Percentiles rank a stretch among this genome's conserved stretches.
Conservation (phyloP, 2,888 invertebrate species). For the Caenorhabditis angaria region DNA sequence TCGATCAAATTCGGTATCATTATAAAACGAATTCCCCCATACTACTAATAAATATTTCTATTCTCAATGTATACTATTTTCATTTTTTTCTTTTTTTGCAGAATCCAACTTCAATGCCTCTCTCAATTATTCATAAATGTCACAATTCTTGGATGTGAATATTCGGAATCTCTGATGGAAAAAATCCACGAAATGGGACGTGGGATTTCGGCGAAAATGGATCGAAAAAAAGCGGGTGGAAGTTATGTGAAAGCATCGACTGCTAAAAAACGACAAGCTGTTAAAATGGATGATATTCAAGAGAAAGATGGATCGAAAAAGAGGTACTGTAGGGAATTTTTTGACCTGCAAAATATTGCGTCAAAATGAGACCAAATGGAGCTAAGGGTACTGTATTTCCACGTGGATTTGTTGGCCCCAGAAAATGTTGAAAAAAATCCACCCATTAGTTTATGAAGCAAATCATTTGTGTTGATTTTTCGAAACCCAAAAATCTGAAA, state of each 20-base stretch:
- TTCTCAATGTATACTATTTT: no score
- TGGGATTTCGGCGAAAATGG: slow-evolving; percentile 27
- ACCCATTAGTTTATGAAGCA: no score
- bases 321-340: neutral
- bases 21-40: no score
- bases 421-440: no score
- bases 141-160: slow-evolving; percentile 52
- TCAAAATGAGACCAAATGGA: no score
- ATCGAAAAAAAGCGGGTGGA: slow-evolving; percentile 15
- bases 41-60: no score
- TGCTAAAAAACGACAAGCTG: slow-evolving; percentile 37
- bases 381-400: no score
- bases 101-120: slow-evolving; percentile 51
- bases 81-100: slow-evolving; percentile 16
- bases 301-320: neutral
- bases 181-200: slow-evolving; percentile 45
- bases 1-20: no score
- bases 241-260: slow-evolving; percentile 39
- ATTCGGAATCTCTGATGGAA: slow-evolving; percentile 43
- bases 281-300: slow-evolving; percentile 30
- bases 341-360: neutral
- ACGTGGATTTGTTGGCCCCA: no score
- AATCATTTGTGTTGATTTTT: no score
- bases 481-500: no score
- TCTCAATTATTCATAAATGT: slow-evolving; percentile 55